Conservation (phyloP, 2,797 vertebrate species). For the Halcyon leucocephala region DNA sequence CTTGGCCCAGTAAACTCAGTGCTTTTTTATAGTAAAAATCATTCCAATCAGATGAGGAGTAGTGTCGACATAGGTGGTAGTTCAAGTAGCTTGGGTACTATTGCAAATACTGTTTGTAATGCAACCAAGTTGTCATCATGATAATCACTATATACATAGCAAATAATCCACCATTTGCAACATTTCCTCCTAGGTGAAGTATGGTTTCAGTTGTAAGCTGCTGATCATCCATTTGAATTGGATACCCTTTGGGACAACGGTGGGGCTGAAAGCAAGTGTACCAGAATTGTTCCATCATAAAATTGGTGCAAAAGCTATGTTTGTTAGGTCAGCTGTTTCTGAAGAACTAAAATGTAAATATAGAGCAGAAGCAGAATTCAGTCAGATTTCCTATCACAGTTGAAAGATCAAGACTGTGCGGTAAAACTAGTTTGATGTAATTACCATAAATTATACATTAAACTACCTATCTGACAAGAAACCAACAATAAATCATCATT, state of each 20-base stretch:
- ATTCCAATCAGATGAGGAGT: background rate
- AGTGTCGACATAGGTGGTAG: background rate
- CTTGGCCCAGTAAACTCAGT: background rate
- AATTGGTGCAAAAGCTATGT: background rate
- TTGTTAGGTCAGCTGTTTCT: background rate
- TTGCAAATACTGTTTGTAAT: background rate
- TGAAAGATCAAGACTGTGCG: background rate
- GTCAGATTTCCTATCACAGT: background rate
- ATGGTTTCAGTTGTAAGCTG: background rate
- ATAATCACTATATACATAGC: background rate
- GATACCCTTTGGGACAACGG: background rate
- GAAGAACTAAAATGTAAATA: background rate
- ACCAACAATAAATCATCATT: background rate
- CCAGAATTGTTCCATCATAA: background rate
- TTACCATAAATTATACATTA: background rate
- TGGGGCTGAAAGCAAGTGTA: background rate
- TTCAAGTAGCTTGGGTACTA: background rate
- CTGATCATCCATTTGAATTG: background rate
- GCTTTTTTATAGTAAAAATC: background rate
- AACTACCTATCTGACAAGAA: background rate
- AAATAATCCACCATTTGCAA: background rate
- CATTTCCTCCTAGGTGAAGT: background rate
- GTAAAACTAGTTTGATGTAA: background rate
- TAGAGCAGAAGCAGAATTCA: background rate
- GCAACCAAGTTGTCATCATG: background rate